phyloP scores from a whole-genome alignment of 2,113 vertebrate genomes.

The Salvelinus fontinalis region DNA sequence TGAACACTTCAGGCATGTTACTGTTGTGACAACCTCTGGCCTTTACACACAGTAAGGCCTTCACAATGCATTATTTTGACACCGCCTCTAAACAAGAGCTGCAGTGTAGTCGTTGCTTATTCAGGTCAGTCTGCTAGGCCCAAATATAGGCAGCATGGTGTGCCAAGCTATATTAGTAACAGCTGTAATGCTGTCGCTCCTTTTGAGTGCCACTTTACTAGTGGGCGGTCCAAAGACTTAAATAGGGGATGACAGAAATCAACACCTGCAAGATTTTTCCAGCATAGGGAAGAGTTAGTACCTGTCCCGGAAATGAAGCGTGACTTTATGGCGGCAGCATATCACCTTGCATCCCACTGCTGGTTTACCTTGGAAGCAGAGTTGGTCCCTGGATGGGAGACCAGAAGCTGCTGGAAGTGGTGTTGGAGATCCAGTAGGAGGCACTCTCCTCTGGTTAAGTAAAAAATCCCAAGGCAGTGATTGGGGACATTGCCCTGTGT shows the following conservation, averaged over 20 bases:
- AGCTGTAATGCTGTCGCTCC: background rate
- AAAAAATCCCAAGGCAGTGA: too few species aligned
- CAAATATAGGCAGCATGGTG: conserved; percentile 43
- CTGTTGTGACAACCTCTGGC: background rate
- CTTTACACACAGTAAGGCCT: background rate
- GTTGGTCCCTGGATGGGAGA: too few species aligned
- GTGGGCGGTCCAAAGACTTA: background rate
- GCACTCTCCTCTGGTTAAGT: too few species aligned
- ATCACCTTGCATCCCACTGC: too few species aligned
- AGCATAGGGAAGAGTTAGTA: background rate
- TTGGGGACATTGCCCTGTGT: too few species aligned
- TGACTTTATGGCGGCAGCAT: background rate
- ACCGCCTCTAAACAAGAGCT: background rate
- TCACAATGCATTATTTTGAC: background rate
- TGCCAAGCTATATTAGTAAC: conserved; percentile 42
- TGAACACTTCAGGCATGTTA: too few species aligned
- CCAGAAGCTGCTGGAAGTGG: too few species aligned
- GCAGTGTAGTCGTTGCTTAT: background rate
- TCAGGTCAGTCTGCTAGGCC: conserved; percentile 14
- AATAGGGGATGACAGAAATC: background rate
- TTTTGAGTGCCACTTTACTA: background rate
- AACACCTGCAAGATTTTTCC: background rate
- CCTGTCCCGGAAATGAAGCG: conserved; percentile 55
- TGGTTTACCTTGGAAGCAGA: too few species aligned
- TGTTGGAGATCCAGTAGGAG: too few species aligned